Percentiles rank a stretch among this genome's conserved stretches.
These are phyloP conservation scores for Rhagonycha lutea DNA, from an alignment of 2,888 invertebrate genomes.

Conservation along the genomic window DNA sequence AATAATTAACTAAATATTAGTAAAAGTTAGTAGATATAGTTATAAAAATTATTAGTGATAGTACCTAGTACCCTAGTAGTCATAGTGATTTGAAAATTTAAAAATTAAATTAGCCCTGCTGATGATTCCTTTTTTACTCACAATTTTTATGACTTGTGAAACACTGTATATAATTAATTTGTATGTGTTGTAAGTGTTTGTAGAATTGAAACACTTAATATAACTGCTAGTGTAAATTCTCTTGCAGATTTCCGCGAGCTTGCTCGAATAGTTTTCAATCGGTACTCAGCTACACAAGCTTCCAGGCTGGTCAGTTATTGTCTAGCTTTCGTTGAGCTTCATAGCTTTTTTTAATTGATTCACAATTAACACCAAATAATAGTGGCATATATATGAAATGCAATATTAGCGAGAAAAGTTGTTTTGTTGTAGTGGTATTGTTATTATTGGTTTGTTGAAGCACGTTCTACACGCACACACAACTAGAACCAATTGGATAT, in stretches of 20 bases:
- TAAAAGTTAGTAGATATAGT: not conserved
- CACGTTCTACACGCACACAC: not conserved
- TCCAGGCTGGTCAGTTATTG: slow-evolving; percentile 56
- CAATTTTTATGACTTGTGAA: not conserved
- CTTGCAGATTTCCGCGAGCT: slow-evolving; percentile 80
- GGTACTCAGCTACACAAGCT: slow-evolving; percentile 59
- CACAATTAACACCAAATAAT: slow-evolving; percentile 13
- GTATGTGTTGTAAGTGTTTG: slow-evolving; percentile 10
- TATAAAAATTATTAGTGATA: not conserved
- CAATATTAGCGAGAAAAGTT: not conserved
- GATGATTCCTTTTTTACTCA: not conserved
- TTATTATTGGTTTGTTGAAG: not conserved
- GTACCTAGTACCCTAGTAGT: too few species aligned
- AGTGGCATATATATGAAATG: slow-evolving; percentile 16
- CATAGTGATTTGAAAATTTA: not conserved
- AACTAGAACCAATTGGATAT: not conserved
- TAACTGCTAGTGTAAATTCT: slow-evolving; percentile 54
- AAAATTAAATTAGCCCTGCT: not conserved
- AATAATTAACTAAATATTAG: not conserved
- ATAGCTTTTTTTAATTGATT: slow-evolving; percentile 23
- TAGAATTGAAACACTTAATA: slow-evolving; percentile 35
- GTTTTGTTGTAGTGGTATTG: slow-evolving; percentile 9
- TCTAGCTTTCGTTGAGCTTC: slow-evolving; percentile 40
- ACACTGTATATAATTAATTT: not conserved
- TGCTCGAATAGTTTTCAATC: slow-evolving; percentile 75